Evolutionary conservation across 2,888 invertebrate species (phyloP), one percentile per base, ranked within the genome.

Genomic region (Ceratothoa steindachneri): DNA sequence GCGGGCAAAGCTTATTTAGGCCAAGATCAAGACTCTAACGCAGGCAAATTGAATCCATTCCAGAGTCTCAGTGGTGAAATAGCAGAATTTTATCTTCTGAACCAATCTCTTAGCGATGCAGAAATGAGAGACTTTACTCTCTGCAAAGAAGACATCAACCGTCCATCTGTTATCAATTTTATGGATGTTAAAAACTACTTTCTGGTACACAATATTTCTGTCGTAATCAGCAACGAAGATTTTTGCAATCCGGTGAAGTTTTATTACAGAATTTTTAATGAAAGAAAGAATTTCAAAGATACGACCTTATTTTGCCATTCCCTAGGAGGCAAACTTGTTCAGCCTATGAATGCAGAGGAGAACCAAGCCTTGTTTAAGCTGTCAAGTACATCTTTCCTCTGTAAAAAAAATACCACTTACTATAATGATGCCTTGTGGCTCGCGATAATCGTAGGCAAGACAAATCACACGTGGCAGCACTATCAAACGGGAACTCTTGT

Each of bases 21-120:
- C 29, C 71, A 71, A 28, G 71, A 71, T 4, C 71, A 71, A 28
- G 71, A 71, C 30, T 1, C 41, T 0, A 41, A 30, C n/a, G 66
- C 51, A 27, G 66, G 52, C 22, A 71, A 66, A 28, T 65, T 65
- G 19, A 51, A 71, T 29, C 66, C 71, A 12, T 52, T 12, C 22
- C 30, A 29, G 28, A 41, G 71, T 28, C 41, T 66, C 15, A 51
- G 66, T 24, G 71, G 64, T 12, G 41, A 66, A 31, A 24, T 71
- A 19, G 66, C 41, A 0, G 41, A 71, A 27, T 64, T 71, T 22
- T 19, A 71, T n/a, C 15, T 71, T 19, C 22, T 67, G 7, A 9
- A 67, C 2, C 12, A 27, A 12, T 9, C 27, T 22, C 7, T 71
- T 22, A 51, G n/a, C 22, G 24, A 60, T 2, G 15, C 28, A 2